Base-by-base conservation (phyloP, 2,113 vertebrate genomes). In the Trachemys scripta region DNA sequence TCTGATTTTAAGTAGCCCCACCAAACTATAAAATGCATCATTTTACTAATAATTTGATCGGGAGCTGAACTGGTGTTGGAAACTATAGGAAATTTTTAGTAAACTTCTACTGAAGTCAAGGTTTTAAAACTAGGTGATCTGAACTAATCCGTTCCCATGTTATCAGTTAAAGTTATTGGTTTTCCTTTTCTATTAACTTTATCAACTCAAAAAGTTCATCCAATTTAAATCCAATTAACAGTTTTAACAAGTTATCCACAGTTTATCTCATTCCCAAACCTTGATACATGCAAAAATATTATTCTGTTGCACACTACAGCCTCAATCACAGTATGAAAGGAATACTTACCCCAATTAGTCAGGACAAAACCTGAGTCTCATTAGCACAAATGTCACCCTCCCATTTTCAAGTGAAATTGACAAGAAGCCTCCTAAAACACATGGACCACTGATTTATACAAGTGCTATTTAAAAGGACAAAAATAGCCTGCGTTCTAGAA, bases 241-340 rank as follows among this genome's bases (percentile, higher is more conserved):
- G 89, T 69, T 86, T 95, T 93, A 93, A 87, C 51, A 95, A 94
- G 13, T 91, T 94, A 90, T 76, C 89, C 62, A 92, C 75, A 84
- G 88, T 94, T 98, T 91, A 95, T 75, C 95, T 93, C 50, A 81
- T 91, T 97, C 95, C 29, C 88, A 93, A 90, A 90, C 86, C 69
- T 94, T 94, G 86, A 96, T 96, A 96, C 75, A 87, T 16, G 7
- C 93, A 85, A 90, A 95, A 96, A 89, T 57, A 56, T 96, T 92
- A 94, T 72, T 95, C 50, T 4, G 24, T 84, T 92, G 90, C 50
- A 91, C 47, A 69, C 94, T 90, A 75, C 72, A 79, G 45, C 31
- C 16, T 88, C 85, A n/a, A 31, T 54, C 88, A 88, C 69, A 80
- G 53, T 69, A 89, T 87, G 51, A 93, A 90, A 51, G 80, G 0